A percentile compares a stretch with the other conserved stretches of the same genome.
phyloP scores from a whole-genome alignment of 2,888 invertebrate genomes.

The Amphipyra berbera region DNA sequence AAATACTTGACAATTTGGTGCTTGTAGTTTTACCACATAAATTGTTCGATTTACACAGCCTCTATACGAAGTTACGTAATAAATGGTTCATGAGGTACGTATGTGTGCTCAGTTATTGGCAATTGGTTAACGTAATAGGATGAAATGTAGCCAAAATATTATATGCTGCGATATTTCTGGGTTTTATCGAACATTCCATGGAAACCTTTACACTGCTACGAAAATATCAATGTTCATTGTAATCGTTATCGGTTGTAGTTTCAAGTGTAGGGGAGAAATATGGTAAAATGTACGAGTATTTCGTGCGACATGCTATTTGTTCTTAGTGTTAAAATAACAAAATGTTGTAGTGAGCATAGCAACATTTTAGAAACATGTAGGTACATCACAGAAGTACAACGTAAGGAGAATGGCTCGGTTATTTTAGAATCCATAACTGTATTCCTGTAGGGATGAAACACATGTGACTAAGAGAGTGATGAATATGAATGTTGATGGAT shows the following conservation, averaged over 20 bases:
- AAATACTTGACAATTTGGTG: constrained; percentile 58
- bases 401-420: no score
- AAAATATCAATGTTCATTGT: background rate
- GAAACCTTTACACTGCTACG: background rate
- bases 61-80: constrained; percentile 14
- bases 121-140: constrained; percentile 10
- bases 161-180: constrained; percentile 10
- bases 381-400: no score
- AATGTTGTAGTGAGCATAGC: no score
- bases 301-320: no score
- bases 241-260: background rate
- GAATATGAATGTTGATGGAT: no score
- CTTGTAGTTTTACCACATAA: constrained; percentile 22
- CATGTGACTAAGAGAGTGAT: no score
- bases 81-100: constrained; percentile 7
- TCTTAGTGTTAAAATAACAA: no score
- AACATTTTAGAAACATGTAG: no score
- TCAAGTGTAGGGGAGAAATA: background rate
- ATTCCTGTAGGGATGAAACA: no score
- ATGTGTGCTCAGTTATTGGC: constrained; percentile 13
- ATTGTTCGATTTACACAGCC: constrained; percentile 7
- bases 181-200: background rate
- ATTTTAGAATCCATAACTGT: no score
- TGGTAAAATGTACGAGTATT: no score
- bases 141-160: constrained; percentile 7